phyloP scores from a whole-genome alignment of 2,888 invertebrate genomes.

The Latrodectus hesperus region DNA sequence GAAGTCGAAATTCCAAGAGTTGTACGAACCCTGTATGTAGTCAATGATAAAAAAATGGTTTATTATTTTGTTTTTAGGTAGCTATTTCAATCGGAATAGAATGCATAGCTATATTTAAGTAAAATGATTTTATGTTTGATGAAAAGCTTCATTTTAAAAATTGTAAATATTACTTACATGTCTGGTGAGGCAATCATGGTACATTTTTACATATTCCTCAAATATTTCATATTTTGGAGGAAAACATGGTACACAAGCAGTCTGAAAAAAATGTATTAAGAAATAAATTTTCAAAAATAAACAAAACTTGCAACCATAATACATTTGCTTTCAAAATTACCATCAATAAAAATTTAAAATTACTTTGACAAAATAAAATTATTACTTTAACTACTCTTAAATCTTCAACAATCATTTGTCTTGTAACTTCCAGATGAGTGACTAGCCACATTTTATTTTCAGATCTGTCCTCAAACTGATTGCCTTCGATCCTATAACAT shows the following conservation, averaged over 20 bases:
- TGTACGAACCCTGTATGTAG: too few relatives aligned
- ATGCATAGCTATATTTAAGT: too few relatives aligned
- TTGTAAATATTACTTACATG: slow-evolving; percentile 60
- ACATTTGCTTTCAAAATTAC: not conserved
- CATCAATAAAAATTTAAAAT: not conserved
- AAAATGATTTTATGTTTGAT: too few relatives aligned
- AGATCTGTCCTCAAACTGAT: slow-evolving; percentile 91
- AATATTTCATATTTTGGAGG: slow-evolving; percentile 96
- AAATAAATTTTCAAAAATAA: not conserved
- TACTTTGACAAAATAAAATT: not conserved
- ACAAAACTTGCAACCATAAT: not conserved
- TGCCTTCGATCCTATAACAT: slow-evolving; percentile 86
- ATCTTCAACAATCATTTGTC: slow-evolving; percentile 92
- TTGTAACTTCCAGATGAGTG: slow-evolving; percentile 89
- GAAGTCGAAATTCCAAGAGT: too few relatives aligned
- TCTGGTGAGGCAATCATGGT: slow-evolving; percentile 85
- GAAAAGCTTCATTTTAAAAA: too few relatives aligned
- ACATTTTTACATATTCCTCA: slow-evolving; percentile 92
- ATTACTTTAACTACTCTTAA: slow-evolving; percentile 86
- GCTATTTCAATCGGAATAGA: too few relatives aligned
- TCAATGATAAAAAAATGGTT: too few relatives aligned
- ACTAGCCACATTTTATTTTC: slow-evolving; percentile 97
- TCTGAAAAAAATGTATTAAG: slow-evolving; percentile 73
- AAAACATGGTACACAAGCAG: slow-evolving; percentile 92
- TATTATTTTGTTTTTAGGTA: too few relatives aligned